A percentile compares a stretch with the other conserved stretches of the same genome.
phyloP scores from a whole-genome alignment of 2,888 invertebrate genomes.

The Furcula furcula region DNA sequence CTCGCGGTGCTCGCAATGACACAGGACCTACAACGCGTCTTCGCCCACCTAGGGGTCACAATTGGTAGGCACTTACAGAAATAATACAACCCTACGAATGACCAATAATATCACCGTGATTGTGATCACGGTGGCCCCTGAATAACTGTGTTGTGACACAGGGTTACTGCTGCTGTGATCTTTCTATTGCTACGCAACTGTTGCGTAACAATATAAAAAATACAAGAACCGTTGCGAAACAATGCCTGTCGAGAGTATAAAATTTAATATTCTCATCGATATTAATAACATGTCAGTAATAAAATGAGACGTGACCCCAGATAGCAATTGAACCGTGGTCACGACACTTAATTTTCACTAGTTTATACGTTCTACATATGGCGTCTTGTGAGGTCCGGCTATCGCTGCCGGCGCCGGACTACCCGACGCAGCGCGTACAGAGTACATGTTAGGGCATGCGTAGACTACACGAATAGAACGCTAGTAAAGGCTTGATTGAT shows the following conservation, averaged over 20 bases:
- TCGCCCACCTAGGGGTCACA: too few relatives aligned
- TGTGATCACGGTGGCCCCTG: too few relatives aligned
- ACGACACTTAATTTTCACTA: conserved; percentile 78
- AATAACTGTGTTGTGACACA: too few relatives aligned
- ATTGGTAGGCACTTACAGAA: too few relatives aligned
- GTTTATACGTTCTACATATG: conserved; percentile 68
- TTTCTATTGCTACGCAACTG: too few relatives aligned
- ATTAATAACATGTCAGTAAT: conserved; percentile 76
- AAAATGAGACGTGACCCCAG: conserved; percentile 73
- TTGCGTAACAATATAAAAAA: conserved; percentile 16
- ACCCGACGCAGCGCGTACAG: conserved; percentile 39
- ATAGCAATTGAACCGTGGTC: conserved; percentile 65
- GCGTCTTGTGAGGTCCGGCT: conserved; percentile 71
- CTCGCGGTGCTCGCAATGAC: too few relatives aligned
- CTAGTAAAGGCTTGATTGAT: too few relatives aligned
- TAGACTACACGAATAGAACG: conserved; percentile 15
- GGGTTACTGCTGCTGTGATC: too few relatives aligned
- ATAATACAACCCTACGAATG: too few relatives aligned
- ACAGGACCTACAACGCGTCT: too few relatives aligned
- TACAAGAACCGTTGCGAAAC: conserved; percentile 51
- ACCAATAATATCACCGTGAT: too few relatives aligned
- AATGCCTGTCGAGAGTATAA: conserved; percentile 53
- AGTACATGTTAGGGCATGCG: conserved; percentile 38
- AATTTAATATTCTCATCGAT: conserved; percentile 71
- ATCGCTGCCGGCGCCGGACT: conserved; percentile 57